Evolutionary conservation across 1,140 invertebrate species (phyloP), one percentile per base, ranked within the genome.

Genomic region (Ceratoteleas bidentatus): DNA sequence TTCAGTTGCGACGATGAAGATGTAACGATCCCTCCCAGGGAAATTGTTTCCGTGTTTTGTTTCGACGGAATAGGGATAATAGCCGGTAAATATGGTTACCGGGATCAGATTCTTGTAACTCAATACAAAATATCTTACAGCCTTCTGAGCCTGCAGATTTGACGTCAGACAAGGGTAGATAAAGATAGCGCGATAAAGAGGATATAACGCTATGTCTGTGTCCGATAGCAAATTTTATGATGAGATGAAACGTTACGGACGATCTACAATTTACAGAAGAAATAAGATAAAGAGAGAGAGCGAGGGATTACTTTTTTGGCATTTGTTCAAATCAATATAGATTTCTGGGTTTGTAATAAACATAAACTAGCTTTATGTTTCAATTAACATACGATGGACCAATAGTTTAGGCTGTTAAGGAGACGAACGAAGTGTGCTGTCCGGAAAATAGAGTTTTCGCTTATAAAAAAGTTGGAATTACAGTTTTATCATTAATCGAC

Each of bases 31-130:
- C 13, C 13, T 47, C 13, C 13, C 45, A 11, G 13, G 10, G 45
- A 6, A 47, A 47, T 13, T 47, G n/a, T 47, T 53, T 33, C 11
- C 52, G 24, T n/a, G 11, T 33, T 53, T 33, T 34, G 16, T 32
- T 33, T n/a, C 52, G 9, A 3, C 16, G 32, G 16, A 52, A 14
- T 14, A 52, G 9, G 45, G 45, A 53, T 47, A 60, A 33, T 60
- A 3, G 9, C 13, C 43, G 9, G 13, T 34, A 61, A 61, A 61
- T 61, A 56, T 56, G 24, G 13, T 61, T 61, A 61, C 43, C 9
- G n/a, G 50, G 50, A 43, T 65, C 61, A 43, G 50, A 53, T 53
- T 65, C 61, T 65, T 65, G 61, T 65, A 36, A 62, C 60, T 62
- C 60, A 11, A 53, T 65, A 53, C 61, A 32, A 53, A 40, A 53